phyloP scores from a whole-genome alignment of 1,140 invertebrate genomes.

The Bombus consobrinus region DNA sequence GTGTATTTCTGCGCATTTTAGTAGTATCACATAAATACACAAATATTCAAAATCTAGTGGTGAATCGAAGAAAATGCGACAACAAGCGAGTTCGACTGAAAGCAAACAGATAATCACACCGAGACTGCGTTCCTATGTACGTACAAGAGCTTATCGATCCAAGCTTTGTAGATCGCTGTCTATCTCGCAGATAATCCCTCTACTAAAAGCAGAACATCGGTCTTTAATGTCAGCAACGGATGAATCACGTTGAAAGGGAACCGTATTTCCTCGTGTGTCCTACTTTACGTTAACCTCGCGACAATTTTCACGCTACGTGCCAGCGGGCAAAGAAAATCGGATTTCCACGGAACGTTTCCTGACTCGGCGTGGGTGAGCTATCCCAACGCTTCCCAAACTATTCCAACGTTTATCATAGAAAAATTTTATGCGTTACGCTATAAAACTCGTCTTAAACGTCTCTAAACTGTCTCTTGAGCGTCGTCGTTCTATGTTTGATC shows the following conservation, averaged over 20 bases:
- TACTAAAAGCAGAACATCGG: background rate
- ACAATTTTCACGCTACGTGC: background rate
- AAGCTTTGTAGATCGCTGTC: background rate
- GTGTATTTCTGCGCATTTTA: no score
- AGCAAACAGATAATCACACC: no score
- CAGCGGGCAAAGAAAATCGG: constrained; percentile 5
- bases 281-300: background rate
- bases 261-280: background rate
- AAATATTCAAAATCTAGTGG: no score
- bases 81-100: no score
- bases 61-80: no score
- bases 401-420: no score
- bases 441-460: background rate
- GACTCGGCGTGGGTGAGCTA: background rate
- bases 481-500: no score
- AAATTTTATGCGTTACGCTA: background rate
- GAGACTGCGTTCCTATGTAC: no score
- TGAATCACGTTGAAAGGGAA: background rate
- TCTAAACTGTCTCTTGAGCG: no score
- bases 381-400: no score
- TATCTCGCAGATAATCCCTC: background rate
- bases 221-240: background rate
- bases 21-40: no score
- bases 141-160: background rate
- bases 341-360: background rate